phyloP scores from a whole-genome alignment of 1,140 invertebrate genomes.

The Scaptomyza graminum region DNA sequence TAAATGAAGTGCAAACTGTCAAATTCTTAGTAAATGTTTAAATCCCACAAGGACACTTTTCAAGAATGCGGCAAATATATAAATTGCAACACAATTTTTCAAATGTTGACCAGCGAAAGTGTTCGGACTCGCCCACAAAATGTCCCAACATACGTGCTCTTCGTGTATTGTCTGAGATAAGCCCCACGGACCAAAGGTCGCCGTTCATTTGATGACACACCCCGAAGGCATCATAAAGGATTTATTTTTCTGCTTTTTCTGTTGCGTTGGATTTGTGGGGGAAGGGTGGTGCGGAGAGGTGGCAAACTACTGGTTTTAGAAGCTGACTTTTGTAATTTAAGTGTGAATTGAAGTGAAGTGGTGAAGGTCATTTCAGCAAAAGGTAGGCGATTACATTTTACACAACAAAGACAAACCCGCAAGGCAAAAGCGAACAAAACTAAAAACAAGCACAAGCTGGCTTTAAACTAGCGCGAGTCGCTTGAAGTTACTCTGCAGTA shows the following conservation, averaged over 20 bases:
- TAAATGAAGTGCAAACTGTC: constrained; percentile 72
- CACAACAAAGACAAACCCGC: constrained; percentile 6
- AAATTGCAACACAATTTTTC: constrained; percentile 61
- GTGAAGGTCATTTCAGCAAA: constrained; percentile 18
- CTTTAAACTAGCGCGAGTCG: background rate
- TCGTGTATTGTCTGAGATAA: constrained; percentile 37
- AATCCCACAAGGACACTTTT: constrained; percentile 69
- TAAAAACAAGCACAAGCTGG: background rate
- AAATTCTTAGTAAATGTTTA: constrained; percentile 33
- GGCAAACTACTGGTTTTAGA: constrained; percentile 3
- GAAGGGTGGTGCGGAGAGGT: background rate
- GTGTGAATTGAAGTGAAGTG: constrained; percentile 37
- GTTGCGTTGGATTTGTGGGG: too few species aligned
- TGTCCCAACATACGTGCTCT: constrained; percentile 16
- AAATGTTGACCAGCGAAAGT: constrained; percentile 6
- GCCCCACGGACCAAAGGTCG: constrained; percentile 13
- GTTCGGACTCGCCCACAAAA: background rate
- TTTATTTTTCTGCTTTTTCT: background rate
- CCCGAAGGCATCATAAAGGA: background rate
- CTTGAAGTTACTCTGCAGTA: background rate
- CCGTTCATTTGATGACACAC: background rate
- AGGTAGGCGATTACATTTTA: constrained; percentile 6
- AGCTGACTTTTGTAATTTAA: constrained; percentile 26
- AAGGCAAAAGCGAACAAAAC: background rate
- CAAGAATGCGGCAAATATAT: constrained; percentile 45